phyloP scores from a whole-genome alignment of 2,888 invertebrate genomes.

The Hyposoter dolosus region DNA sequence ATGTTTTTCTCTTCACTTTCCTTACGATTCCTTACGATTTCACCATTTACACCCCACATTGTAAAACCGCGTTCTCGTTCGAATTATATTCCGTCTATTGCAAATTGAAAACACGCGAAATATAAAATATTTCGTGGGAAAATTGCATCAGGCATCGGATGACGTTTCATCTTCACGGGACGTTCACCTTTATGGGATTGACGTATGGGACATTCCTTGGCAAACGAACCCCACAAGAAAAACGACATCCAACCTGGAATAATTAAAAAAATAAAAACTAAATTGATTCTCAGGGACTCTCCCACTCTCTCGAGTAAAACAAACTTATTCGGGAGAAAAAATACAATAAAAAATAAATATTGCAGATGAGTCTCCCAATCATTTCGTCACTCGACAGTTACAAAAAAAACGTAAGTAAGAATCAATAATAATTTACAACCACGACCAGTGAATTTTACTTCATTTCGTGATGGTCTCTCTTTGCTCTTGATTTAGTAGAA shows the following conservation, averaged over 20 bases:
- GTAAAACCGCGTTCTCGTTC: neutral
- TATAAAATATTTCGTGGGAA: slow-evolving; percentile 1
- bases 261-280: no score
- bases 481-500: neutral
- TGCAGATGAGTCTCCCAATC: no score
- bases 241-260: no score
- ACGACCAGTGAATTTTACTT: neutral
- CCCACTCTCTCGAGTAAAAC: no score
- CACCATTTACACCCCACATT: neutral
- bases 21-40: neutral
- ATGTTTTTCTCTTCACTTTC: neutral
- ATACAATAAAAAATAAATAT: no score
- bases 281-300: no score
- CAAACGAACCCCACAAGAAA: no score
- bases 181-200: neutral
- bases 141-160: slow-evolving; percentile 6
- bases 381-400: no score
- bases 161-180: neutral
- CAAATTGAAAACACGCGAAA: neutral
- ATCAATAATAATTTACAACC: neutral
- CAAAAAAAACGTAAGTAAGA: no score
- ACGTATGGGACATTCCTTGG: no score
- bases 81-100: neutral
- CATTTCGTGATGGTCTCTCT: neutral
- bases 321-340: no score